Evolutionary conservation across 1,140 invertebrate genomes (phyloP).

Genomic region (Drosophila erecta): DNA sequence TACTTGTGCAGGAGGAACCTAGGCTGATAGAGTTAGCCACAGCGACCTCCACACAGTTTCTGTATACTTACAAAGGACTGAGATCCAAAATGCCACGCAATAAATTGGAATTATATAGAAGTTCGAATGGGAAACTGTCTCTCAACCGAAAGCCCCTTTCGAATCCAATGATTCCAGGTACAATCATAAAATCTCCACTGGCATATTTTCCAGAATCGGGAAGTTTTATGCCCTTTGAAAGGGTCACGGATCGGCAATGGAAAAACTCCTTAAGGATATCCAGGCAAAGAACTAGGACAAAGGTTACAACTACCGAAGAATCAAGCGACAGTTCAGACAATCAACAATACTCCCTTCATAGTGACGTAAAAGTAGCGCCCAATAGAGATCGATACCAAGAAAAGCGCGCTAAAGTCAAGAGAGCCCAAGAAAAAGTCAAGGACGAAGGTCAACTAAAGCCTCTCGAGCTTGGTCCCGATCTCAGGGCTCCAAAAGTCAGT

Average conservation of each 20-base stretch:
- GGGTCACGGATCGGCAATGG: background rate
- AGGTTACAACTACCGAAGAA: background rate
- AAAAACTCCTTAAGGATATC: background rate
- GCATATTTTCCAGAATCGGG: too few relatives aligned
- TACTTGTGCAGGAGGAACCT: slow-evolving; percentile 24
- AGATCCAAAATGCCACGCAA: background rate
- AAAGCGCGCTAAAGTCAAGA: background rate
- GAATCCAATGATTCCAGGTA: background rate
- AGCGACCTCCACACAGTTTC: background rate
- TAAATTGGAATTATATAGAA: background rate
- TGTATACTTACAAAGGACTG: background rate
- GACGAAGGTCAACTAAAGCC: too few relatives aligned
- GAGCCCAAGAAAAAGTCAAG: background rate
- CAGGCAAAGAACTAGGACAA: background rate
- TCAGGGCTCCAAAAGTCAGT: too few relatives aligned
- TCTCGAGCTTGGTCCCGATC: too few relatives aligned
- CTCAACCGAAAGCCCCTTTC: background rate
- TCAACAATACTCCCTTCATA: background rate
- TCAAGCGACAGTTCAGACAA: background rate
- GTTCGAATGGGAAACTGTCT: background rate
- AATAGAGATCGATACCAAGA: background rate
- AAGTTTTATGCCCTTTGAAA: background rate
- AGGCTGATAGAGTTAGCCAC: accelerated
- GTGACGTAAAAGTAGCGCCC: background rate
- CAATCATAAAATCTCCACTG: too few relatives aligned